Conservation (phyloP, 2,797 vertebrate genomes). For the Rhinophrynus dorsalis region DNA sequence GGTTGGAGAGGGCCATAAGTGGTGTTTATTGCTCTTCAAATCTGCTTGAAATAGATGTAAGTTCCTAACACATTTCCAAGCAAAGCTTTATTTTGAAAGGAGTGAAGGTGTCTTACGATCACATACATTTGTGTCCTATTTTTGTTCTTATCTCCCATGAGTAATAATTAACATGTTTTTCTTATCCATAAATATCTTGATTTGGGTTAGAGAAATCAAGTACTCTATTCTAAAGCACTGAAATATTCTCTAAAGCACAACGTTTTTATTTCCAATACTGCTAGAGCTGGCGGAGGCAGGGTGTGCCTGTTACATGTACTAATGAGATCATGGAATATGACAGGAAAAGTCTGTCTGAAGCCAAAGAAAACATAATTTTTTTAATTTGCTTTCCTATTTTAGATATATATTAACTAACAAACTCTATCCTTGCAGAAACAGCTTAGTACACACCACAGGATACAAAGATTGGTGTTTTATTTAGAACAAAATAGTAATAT, state of each 20-base stretch:
- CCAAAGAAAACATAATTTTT: conserved; percentile 54
- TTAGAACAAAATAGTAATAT: too few relatives aligned
- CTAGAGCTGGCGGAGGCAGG: conserved; percentile 4
- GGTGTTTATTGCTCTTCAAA: not conserved
- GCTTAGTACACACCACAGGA: too few relatives aligned
- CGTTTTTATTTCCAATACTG: not conserved
- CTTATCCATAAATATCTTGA: conserved; percentile 46
- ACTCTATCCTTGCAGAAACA: too few relatives aligned
- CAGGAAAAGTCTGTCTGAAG: conserved; percentile 55
- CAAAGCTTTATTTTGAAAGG: not conserved
- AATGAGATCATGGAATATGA: conserved; percentile 62
- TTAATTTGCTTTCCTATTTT: conserved; percentile 1
- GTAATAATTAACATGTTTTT: conserved; percentile 22
- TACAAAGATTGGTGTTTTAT: too few relatives aligned
- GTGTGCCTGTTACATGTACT: conserved; percentile 49
- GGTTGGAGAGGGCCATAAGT: not conserved
- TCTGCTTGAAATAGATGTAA: not conserved
- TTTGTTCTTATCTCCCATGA: conserved; percentile 22
- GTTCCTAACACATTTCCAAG: not conserved
- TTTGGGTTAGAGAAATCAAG: not conserved
- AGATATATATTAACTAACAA: conserved; percentile 5
- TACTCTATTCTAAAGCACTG: conserved; percentile 6
- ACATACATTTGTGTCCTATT: not conserved
- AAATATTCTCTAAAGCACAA: conserved; percentile 45
- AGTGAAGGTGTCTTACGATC: not conserved